Base-by-base conservation (phyloP, 2,797 vertebrate species). In the Sphaeramia orbicularis region DNA sequence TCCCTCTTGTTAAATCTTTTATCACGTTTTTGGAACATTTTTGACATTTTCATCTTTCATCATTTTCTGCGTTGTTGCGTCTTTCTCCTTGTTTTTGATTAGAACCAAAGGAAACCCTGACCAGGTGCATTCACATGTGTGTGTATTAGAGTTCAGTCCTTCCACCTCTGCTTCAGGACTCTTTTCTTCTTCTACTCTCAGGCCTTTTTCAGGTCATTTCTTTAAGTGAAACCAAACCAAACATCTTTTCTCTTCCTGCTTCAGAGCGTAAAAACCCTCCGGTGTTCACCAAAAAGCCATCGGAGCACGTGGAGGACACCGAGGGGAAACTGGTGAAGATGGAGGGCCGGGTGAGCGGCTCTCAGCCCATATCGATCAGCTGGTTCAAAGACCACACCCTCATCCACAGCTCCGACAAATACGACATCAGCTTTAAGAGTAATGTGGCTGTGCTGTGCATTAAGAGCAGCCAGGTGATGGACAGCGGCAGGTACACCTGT, bases 231-330 rank as follows among this genome's bases (percentile, higher is more conserved):
- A 48, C 3, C 27, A 16, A 12, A 45, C 1, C 19, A 6, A 11
- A 18, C 13, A 43, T 24, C 53, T 40, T 40, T 11, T 50, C 44
- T 65, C 37, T 60, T 57, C 42, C 35, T 12, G 30, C 70, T 78
- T 67, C 91, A 99, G 98, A 99, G 85, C 93, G 95, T 56, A 96
- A 97, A 89, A 94, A 88, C 52, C 96, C 96, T 55, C 98, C 98
- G 4, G 90, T 91, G 75, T 99, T 99, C 91, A 99, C 96, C 65
- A 98, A 97, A 89, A 98, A 96, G 86, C 93, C 96, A 10, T 95
- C 96, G 0, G 96, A 96, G 86, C 89, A 89, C 12, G 87, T 99
- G 4, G 96, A 99, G 87, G 98, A 99, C 86, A 93, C 78, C 12
- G 96, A 98, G 90, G 97, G 97, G 16, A 96, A 95, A 47, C 83